Evolutionary conservation across 2,888 invertebrate species (phyloP), one percentile per base, ranked within the genome.

Genomic region (Tryphoninae sp.): DNA sequence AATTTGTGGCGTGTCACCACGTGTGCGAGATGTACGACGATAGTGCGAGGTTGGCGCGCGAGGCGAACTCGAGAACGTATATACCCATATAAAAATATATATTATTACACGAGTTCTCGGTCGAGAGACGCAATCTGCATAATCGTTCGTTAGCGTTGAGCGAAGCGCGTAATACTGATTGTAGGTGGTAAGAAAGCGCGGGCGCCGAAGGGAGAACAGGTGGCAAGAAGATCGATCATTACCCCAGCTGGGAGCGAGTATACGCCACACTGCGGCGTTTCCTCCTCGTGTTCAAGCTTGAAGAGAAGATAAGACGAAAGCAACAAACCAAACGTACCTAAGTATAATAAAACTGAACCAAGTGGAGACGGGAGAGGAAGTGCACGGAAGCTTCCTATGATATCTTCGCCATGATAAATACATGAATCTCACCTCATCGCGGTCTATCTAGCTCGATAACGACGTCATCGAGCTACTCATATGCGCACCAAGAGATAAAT

Each of bases 1-100:
- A 91, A 91, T 91, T 79, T 88, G 84, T 76, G 53, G 42, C 19
- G 87, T 91, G 91, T 91, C 91, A 90, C 89, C 90, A 86, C 86
- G 86, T 82, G 81, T 81, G 78, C 76, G 64, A 67, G 77, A 78
- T 69, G 80, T 72, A 77, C 53, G 79, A 72, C 53, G 72, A 51
- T 62, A 33, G 19, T 23, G 26, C 69, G 23, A 3, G 33, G 6
- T 33, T 33, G 33, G 67, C 67, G 16, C 45, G 8, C 8, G 40
- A 72, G n/a, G 58, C 45, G 19, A 53, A 23, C 55, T 40, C 33
- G 26, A 40, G 26, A 45, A 40, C 49, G 45, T 8, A 23, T 53
- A 55, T 62, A 11, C 55, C 8, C 40, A 13, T 65, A 13, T 74
- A 64, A 23, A 67, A 6, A 40, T 23, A 67, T 49, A 9, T 71